A percentile compares a stretch with the other conserved stretches of the same genome.
Conservation (phyloP, 2,113 vertebrate species). For the Mus musculus region DNA sequence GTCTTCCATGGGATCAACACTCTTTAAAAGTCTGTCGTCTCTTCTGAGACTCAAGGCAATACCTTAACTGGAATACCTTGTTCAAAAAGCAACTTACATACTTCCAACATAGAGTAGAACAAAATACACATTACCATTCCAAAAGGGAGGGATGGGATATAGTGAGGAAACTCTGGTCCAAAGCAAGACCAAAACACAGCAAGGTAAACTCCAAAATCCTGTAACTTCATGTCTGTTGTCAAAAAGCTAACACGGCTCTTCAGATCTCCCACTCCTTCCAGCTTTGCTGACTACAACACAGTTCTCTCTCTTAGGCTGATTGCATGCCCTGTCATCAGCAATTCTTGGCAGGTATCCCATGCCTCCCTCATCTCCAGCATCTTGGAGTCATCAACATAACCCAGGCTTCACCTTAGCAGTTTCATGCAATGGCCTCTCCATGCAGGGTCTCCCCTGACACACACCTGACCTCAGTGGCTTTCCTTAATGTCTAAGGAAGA, state of each 20-base stretch:
- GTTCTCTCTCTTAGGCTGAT: background rate
- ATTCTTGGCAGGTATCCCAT: background rate
- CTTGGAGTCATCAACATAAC: background rate
- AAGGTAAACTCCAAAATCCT: background rate
- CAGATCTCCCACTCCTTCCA: background rate
- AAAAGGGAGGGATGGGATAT: background rate
- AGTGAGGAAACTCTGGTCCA: background rate
- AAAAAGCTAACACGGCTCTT: background rate
- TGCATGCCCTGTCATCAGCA: background rate
- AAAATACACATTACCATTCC: background rate
- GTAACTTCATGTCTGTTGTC: background rate
- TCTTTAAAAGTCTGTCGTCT: background rate
- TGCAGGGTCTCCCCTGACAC: background rate
- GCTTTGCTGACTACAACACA: background rate
- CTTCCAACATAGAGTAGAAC: background rate
- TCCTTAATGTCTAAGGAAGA: background rate
- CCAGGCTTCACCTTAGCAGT: background rate
- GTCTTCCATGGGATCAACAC: background rate
- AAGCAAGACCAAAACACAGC: background rate
- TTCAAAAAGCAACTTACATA: background rate
- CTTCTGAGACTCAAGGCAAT: background rate
- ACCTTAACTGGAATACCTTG: background rate
- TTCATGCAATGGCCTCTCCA: background rate
- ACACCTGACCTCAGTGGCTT: background rate
- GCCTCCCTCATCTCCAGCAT: background rate